Evolutionary conservation across 30 jellyfish, hydroid and myxozoan species (phyloP), one percentile per base, ranked within the genome.

Genomic region (Aurelia aurita): DNA sequence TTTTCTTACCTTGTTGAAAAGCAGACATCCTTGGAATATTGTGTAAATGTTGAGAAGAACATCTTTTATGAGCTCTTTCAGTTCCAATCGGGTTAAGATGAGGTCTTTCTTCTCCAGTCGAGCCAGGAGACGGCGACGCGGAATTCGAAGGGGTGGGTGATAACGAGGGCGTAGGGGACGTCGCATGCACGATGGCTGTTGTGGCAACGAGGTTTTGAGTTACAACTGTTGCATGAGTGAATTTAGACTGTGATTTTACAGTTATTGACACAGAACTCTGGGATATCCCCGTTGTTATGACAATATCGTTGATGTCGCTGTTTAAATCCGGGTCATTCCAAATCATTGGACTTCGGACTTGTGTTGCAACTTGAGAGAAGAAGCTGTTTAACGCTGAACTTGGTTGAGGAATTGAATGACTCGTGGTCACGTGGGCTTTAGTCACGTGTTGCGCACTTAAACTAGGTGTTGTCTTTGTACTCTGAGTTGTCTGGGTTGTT

Each of bases 321-420:
- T 3, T 72, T 51, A 53, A 53, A 58, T 70, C 85, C 15, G 85
- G 87, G 21, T 83, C 98, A 70, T 88, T 93, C 98, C 98, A 93
- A 3, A 93, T 93, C 98, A 93, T 93, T 16, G 98, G 98, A 66
- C 98, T 93, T 27, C 98, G 95, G 35, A 71, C 96, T 63, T 93
- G 98, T 8, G 98, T 88, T 6, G 98, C 98, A 59, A 93, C 98
- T 57, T 93, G 98, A 32, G 98, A 88, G 82, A 85, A 85, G 78
- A 85, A 74, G 43, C 95, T 85, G 74, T 74, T 85, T 34, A 85
- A 61, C 29, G 87, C 59, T 5, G 95, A 63, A 34, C 87, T 85
- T n/a, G 77, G 58, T 53, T 85, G 95, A 1, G 78, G 22, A 19
- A 61, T 29, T 3, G 89, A 70, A 45, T 63, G 88, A 10, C 77